Evolutionary conservation across 2,888 invertebrate genomes (phyloP).

Genomic region (Nymphalis urticae): DNA sequence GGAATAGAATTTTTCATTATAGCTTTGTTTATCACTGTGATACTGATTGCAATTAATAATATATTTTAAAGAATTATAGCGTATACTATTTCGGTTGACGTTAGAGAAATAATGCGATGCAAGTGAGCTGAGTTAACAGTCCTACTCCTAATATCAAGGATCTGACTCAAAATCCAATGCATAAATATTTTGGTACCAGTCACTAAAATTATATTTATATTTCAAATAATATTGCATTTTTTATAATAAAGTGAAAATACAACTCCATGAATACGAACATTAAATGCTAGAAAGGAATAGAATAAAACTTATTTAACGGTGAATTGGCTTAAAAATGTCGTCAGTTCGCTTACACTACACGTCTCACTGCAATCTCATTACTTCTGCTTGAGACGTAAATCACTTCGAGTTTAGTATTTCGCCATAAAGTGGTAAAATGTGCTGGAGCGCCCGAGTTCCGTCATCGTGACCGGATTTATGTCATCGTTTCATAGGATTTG

Average conservation of each 20-base stretch:
- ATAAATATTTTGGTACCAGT: too few species aligned
- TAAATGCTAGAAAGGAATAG: neutral
- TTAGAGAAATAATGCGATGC: too few species aligned
- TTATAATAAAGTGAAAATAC: neutral
- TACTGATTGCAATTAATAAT: too few species aligned
- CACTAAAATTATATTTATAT: too few species aligned
- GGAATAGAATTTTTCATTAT: too few species aligned
- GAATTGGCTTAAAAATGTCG: slow-evolving; percentile 13
- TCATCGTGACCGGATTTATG: slow-evolving; percentile 22
- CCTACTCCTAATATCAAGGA: too few species aligned
- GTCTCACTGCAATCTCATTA: slow-evolving; percentile 36
- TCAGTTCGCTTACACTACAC: slow-evolving; percentile 29
- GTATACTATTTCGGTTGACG: too few species aligned
- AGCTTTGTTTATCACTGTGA: too few species aligned
- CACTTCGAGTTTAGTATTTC: slow-evolving; percentile 34
- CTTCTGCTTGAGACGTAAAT: slow-evolving; percentile 34
- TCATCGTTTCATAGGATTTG: slow-evolving; percentile 5
- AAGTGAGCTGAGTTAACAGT: too few species aligned
- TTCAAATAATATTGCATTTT: too few species aligned
- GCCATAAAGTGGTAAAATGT: slow-evolving; percentile 25
- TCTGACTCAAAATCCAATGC: too few species aligned
- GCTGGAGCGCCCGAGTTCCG: slow-evolving; percentile 14
- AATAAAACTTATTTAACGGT: slow-evolving; percentile 1
- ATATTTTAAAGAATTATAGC: too few species aligned
- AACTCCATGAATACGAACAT: neutral